Base-by-base conservation (phyloP, 2,113 vertebrate species). In the Boulengeromyrus knoepffleri region DNA sequence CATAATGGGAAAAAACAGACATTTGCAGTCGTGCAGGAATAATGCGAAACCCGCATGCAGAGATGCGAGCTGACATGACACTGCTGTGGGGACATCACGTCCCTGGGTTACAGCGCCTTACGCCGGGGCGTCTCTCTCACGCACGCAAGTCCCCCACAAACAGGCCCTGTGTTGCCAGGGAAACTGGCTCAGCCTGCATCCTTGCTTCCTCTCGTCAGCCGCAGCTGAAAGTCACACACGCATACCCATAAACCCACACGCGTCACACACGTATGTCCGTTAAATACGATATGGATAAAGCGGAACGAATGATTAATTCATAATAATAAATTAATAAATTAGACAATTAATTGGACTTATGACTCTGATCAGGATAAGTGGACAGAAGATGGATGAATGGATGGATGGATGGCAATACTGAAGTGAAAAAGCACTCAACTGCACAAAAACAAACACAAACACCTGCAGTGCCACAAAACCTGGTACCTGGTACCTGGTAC, bases 21-120 rank as follows among this genome's bases (percentile, higher is more conserved):
- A 42, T 5, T 56, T 45, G 49, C 88, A 53, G 87, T 85, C 70
- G 45, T 56, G 10, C 10, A 6, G 27, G 90, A 74, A 39, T 89
- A 90, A 90, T 90, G 90, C 4, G 15, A 39, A 36, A 77, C 70
- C 70, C 3, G 70, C 70, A 36, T 74, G n/a, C 70, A 74, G 31
- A n/a, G 31, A 74, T 74, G 31, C 1, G 70, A 74, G 70, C 70
- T 77, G n/a, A 77, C 70, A 27, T 27, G 21, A 10, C 58, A 31
- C 27, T 36, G 66, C 66, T 8, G 5, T 2, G 13, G 36, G 31
- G 74, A 19, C 74, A 17, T 39, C 27, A 8, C 0, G 17, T 80
- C 15, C 74, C 17, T 15, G 5, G 36, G 74, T 80, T 42, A 17
- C 1, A 80, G 31, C 5, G 5, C 74, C 74, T 80, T 42, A 42